Conservation (phyloP, 2,797 vertebrate genomes). For the Anguilla marmorata region DNA sequence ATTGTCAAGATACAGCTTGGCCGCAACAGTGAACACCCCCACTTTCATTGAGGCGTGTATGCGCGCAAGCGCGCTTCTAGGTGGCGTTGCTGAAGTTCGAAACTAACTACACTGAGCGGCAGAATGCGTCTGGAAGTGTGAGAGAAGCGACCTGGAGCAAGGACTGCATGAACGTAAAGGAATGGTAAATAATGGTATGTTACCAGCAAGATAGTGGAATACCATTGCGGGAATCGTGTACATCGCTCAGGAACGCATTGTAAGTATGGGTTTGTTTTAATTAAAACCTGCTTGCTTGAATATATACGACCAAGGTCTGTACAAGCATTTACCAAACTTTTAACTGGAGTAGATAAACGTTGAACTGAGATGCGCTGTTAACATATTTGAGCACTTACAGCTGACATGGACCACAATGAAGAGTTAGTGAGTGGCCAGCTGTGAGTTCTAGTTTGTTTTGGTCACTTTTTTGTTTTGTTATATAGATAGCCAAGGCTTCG, state of each 20-base stretch:
- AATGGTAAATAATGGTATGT: neutral
- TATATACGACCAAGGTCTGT: neutral
- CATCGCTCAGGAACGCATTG: conserved; percentile 1
- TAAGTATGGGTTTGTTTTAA: conserved; percentile 15
- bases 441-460: neutral
- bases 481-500: neutral
- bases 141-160: neutral
- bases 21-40: neutral
- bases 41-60: neutral
- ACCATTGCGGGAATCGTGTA: neutral
- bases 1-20: neutral
- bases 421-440: neutral
- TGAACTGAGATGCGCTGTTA: neutral
- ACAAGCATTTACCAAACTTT: neutral
- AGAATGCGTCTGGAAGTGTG: conserved; percentile 10
- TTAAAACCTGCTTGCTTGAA: neutral
- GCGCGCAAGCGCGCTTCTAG: conserved; percentile 36
- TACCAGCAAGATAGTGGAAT: conserved; percentile 15
- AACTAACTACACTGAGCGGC: neutral
- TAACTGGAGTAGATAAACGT: neutral
- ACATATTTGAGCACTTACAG: neutral
- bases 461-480: neutral
- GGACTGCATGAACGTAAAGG: neutral
- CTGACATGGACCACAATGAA: neutral
- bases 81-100: conserved; percentile 32